phyloP scores from a whole-genome alignment of 1,140 invertebrate species.

The Hyphantria cunea region DNA sequence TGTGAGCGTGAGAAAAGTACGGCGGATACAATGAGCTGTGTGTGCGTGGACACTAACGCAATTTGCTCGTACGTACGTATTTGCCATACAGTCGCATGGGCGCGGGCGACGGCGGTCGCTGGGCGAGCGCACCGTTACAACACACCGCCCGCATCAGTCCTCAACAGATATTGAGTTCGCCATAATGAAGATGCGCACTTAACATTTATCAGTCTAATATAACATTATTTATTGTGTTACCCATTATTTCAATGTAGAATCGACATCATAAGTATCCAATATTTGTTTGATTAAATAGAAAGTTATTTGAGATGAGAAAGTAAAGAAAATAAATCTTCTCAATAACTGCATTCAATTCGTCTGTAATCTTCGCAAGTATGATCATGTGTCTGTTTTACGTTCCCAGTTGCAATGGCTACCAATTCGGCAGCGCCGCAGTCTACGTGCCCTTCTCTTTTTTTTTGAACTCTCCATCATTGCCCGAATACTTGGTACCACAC shows the following conservation, averaged over 20 bases:
- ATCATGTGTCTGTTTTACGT: too few species aligned
- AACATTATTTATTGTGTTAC: constrained; percentile 62
- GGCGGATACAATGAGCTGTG: constrained; percentile 56
- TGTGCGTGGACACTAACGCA: constrained; percentile 43
- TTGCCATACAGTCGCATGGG: constrained; percentile 37
- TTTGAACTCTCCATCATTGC: too few species aligned
- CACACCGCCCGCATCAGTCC: constrained; percentile 61
- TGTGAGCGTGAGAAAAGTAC: constrained; percentile 77
- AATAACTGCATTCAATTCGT: too few species aligned
- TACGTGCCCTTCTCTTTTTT: too few species aligned
- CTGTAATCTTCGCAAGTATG: too few species aligned
- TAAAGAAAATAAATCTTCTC: too few species aligned
- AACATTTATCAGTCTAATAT: constrained; percentile 68
- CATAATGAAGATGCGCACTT: constrained; percentile 73
- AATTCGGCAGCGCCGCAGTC: too few species aligned
- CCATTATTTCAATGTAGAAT: constrained; percentile 51
- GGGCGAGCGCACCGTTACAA: constrained; percentile 46
- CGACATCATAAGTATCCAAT: constrained; percentile 58
- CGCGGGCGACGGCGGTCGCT: constrained; percentile 37
- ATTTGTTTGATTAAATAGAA: constrained; percentile 52
- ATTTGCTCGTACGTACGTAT: constrained; percentile 36
- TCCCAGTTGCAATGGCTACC: too few species aligned
- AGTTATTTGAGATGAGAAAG: constrained; percentile 31
- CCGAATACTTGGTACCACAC: too few species aligned
- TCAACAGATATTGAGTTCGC: constrained; percentile 62